These are phyloP conservation scores for Drosophila bipectinata DNA, from an alignment of 1,140 invertebrate genomes.

Conservation along the genomic window DNA sequence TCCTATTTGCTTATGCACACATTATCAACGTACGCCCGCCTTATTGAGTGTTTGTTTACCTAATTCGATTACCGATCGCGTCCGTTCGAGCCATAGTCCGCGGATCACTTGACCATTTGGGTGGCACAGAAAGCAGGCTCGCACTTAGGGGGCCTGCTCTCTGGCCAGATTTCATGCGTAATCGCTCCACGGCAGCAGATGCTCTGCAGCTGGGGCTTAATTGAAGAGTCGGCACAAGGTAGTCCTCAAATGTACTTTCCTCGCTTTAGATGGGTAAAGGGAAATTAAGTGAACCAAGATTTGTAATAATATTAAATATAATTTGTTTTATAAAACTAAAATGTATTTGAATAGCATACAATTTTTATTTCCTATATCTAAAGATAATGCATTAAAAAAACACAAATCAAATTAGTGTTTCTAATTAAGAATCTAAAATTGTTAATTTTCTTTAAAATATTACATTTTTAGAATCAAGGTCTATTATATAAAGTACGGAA, in stretches of 20 bases:
- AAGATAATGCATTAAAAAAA: too few species aligned
- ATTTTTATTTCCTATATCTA: too few species aligned
- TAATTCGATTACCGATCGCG: slow-evolving; percentile 81
- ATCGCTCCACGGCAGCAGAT: slow-evolving; percentile 37
- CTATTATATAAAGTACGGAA: too few species aligned
- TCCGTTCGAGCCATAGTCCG: slow-evolving; percentile 78
- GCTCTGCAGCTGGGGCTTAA: slow-evolving; percentile 29
- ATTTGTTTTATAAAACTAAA: too few species aligned
- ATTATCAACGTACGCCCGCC: slow-evolving; percentile 76
- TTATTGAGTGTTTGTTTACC: slow-evolving; percentile 79
- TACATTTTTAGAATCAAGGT: too few species aligned
- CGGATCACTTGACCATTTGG: slow-evolving; percentile 78
- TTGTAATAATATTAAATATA: slow-evolving; percentile 1
- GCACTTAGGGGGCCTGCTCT: slow-evolving; percentile 26
- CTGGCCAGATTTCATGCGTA: slow-evolving; percentile 24
- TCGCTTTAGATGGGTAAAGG: background rate
- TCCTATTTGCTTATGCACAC: slow-evolving; percentile 70
- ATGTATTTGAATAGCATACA: too few species aligned
- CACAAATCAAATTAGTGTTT: too few species aligned
- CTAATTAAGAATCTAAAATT: too few species aligned
- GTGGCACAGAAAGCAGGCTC: slow-evolving; percentile 55
- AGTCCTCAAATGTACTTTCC: slow-evolving; percentile 9
- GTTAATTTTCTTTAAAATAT: too few species aligned
- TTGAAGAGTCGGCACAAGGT: slow-evolving; percentile 23
- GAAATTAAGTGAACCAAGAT: background rate